Conservation (phyloP, 2,888 invertebrate genomes). For the Alviniconcha strummeri region DNA sequence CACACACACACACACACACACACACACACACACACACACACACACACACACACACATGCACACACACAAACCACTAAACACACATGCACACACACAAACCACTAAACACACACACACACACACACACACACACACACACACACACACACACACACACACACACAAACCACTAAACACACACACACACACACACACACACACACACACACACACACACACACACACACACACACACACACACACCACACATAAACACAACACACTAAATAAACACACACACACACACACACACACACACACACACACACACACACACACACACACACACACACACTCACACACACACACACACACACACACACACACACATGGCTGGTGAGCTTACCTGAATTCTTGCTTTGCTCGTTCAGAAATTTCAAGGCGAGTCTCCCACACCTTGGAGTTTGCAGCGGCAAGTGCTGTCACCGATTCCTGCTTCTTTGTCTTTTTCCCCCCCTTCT, state of each 20-base stretch:
- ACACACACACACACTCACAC: too few relatives aligned
- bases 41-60: too few relatives aligned
- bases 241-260: too few relatives aligned
- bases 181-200: background rate
- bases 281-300: background rate
- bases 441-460: constrained; percentile 69
- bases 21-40: too few relatives aligned
- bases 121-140: background rate
- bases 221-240: too few relatives aligned
- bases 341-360: too few relatives aligned
- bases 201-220: too few relatives aligned
- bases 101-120: background rate
- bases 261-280: background rate
- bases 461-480: constrained; percentile 66
- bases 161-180: background rate
- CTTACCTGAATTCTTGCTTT: constrained; percentile 69
- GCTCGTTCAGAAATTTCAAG: constrained; percentile 65
- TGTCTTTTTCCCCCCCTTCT: constrained; percentile 63
- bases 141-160: background rate
- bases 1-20: background rate
- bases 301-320: background rate
- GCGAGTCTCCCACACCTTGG: constrained; percentile 71
- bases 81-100: too few relatives aligned
- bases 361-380: too few relatives aligned
- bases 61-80: too few relatives aligned